These are phyloP conservation scores for Parapsyche elsis DNA, from an alignment of 1,140 invertebrate genomes.

Conservation along the genomic window DNA sequence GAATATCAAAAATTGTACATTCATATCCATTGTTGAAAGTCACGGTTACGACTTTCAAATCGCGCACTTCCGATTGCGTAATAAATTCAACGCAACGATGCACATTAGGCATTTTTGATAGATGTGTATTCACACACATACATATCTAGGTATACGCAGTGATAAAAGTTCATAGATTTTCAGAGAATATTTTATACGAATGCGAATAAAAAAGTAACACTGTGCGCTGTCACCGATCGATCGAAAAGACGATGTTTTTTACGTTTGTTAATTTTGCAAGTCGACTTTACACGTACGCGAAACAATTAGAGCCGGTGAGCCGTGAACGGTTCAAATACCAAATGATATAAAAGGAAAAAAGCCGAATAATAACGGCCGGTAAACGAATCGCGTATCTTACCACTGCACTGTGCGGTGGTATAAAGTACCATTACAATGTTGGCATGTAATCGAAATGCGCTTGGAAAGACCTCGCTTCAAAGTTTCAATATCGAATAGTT, in stretches of 20 bases:
- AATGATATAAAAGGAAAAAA: no score
- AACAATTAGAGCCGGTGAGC: conserved; percentile 10
- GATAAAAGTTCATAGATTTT: no score
- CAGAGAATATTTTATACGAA: no score
- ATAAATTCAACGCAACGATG: neutral
- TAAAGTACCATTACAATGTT: no score
- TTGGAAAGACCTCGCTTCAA: no score
- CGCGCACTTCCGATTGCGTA: conserved; percentile 1
- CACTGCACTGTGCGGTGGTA: neutral
- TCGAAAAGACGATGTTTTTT: no score
- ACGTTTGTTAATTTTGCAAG: conserved; percentile 22
- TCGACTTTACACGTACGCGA: conserved; percentile 32
- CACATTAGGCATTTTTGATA: neutral
- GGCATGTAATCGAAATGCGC: no score
- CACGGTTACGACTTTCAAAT: neutral
- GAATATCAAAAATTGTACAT: no score
- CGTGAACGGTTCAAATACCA: conserved; percentile 7
- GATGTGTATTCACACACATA: neutral
- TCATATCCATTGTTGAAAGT: neutral
- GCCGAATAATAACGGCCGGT: neutral
- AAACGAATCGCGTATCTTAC: neutral
- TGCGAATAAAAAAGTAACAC: conserved; percentile 5
- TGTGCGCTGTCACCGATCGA: neutral
- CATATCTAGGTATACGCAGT: no score
- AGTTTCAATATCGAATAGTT: no score